Evolutionary conservation across 2,113 vertebrate species (phyloP).

Genomic region (Mirza zaza): DNA sequence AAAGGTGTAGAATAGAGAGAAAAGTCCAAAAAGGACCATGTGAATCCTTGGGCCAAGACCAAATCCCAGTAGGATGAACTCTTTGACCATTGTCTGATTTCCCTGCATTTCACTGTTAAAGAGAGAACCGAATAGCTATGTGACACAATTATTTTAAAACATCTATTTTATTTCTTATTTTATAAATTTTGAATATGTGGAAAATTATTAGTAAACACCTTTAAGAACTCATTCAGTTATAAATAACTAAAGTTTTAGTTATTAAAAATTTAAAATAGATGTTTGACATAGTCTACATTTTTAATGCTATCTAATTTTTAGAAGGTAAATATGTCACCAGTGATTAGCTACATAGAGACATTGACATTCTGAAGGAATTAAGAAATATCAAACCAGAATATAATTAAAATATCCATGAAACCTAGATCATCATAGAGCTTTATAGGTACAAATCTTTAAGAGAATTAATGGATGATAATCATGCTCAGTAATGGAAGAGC

Average conservation of each 20-base stretch:
- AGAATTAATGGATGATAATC: not conserved
- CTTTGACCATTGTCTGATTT: conserved; percentile 51
- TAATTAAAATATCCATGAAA: not conserved
- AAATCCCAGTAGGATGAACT: conserved; percentile 70
- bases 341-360: not conserved
- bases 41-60: not conserved
- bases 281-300: not conserved
- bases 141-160: not conserved
- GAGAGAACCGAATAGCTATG: not conserved
- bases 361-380: not conserved
- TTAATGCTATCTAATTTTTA: not conserved
- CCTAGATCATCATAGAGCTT: not conserved
- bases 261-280: not conserved
- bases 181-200: not conserved
- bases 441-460: not conserved
- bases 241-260: not conserved
- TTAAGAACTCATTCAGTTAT: not conserved
- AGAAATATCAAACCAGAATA: not conserved
- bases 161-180: not conserved
- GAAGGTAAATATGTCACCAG: not conserved
- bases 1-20: conserved; percentile 25
- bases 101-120: conserved; percentile 20
- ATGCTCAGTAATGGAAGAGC: not conserved
- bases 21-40: not conserved
- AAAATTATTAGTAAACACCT: not conserved